These are phyloP conservation scores for Dynastes tityus DNA, from an alignment of 2,888 invertebrate genomes.

Conservation along the genomic window DNA sequence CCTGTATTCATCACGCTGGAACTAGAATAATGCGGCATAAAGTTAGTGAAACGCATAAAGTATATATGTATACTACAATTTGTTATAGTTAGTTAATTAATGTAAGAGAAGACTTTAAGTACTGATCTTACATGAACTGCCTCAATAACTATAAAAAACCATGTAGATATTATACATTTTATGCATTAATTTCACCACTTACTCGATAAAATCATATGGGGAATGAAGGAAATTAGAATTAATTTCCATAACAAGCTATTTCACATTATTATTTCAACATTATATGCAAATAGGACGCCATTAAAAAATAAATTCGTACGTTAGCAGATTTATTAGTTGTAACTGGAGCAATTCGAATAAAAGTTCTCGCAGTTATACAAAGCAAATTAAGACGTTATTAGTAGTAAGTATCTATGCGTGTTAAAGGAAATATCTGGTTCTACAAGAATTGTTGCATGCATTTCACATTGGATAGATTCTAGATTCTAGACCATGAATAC, in stretches of 20 bases:
- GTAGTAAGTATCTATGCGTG: constrained; percentile 5
- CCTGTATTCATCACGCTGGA: constrained; percentile 1
- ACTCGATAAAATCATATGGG: constrained; percentile 34
- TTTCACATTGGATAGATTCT: no score
- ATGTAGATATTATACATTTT: constrained; percentile 5
- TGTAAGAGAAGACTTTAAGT: constrained; percentile 21
- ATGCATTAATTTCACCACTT: constrained; percentile 30
- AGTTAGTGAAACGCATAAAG: constrained; percentile 5
- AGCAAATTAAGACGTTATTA: constrained; percentile 11
- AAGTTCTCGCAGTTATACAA: constrained; percentile 41
- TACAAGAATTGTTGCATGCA: no score
- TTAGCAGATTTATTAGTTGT: constrained; percentile 39
- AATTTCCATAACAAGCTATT: constrained; percentile 41
- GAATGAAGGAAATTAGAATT: constrained; percentile 39
- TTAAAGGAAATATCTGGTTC: background rate
- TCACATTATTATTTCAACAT: constrained; percentile 44
- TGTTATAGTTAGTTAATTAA: constrained; percentile 28
- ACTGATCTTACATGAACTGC: constrained; percentile 28
- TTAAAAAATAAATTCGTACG: constrained; percentile 40
- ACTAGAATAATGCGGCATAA: constrained; percentile 2
- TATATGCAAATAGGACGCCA: constrained; percentile 40
- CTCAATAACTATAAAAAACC: constrained; percentile 33
- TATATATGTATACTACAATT: background rate
- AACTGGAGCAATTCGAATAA: constrained; percentile 37
- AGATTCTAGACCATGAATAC: no score